These are phyloP conservation scores for Diplogasteroides magnus DNA, from an alignment of 1,140 invertebrate species.

Conservation along the genomic window DNA sequence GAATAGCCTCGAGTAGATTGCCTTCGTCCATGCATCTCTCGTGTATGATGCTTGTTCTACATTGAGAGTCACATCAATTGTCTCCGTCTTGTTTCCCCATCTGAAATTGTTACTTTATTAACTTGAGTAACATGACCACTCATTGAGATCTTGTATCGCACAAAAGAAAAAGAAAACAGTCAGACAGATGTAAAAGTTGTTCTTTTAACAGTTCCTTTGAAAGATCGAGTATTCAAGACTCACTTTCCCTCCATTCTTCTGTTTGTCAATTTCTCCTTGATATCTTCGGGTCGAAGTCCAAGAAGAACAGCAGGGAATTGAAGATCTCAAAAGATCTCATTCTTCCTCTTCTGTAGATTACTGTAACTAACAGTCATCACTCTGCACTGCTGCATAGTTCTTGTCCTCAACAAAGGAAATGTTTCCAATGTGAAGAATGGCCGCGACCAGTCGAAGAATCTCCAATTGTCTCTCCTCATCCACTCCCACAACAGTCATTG, in stretches of 20 bases:
- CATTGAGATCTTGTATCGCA: too few relatives aligned
- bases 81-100: conserved; percentile 69
- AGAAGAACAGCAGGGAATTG: conserved; percentile 67
- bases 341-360: conserved; percentile 9
- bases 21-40: conserved; percentile 67
- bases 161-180: too few relatives aligned
- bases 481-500: conserved; percentile 69
- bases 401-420: conserved; percentile 65
- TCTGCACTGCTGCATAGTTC: conserved; percentile 66
- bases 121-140: too few relatives aligned
- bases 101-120: conserved; percentile 64
- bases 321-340: conserved; percentile 61
- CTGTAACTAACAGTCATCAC: conserved; percentile 63
- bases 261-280: conserved; percentile 64
- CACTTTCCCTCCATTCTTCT: conserved; percentile 30
- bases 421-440: conserved; percentile 70
- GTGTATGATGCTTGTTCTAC: conserved; percentile 68
- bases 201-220: conserved; percentile 54
- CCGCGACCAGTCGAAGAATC: conserved; percentile 65
- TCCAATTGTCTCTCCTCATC: conserved; percentile 61
- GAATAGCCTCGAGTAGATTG: conserved; percentile 68
- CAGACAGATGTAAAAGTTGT: conserved; percentile 67
- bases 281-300: conserved; percentile 62
- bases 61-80: conserved; percentile 67
- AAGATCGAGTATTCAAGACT: conserved; percentile 1